Evolutionary conservation across 2,888 invertebrate genomes (phyloP).

Genomic region (Acanthacorydalis orientalis): DNA sequence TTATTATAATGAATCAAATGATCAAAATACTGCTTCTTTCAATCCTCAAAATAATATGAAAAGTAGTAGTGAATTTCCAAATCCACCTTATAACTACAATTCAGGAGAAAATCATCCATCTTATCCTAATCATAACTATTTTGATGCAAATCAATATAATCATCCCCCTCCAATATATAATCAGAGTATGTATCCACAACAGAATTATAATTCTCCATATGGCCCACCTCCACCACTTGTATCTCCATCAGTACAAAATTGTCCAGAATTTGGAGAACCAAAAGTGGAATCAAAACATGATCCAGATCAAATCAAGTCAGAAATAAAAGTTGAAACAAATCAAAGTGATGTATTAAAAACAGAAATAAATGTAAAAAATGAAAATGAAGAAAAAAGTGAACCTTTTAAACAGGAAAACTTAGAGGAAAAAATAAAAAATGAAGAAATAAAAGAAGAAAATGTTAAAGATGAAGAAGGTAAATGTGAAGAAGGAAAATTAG

Average conservation of each 20-base stretch:
- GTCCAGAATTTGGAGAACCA: background rate
- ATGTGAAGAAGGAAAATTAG: slow-evolving; percentile 27
- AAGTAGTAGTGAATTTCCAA: slow-evolving; percentile 17
- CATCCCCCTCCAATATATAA: background rate
- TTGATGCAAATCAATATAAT: background rate
- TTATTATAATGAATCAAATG: background rate
- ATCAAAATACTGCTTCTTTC: slow-evolving; percentile 19
- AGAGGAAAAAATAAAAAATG: too few species aligned
- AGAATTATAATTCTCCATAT: slow-evolving; percentile 13
- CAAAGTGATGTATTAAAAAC: slow-evolving; percentile 18
- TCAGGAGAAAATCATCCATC: slow-evolving; percentile 16
- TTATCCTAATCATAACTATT: slow-evolving; percentile 8
- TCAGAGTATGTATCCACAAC: slow-evolving; percentile 5
- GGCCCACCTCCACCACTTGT: slow-evolving; percentile 24
- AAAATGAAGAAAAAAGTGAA: slow-evolving; percentile 35
- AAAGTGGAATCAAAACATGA: background rate
- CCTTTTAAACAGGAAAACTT: slow-evolving; percentile 10
- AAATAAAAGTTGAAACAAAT: background rate
- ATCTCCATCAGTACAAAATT: slow-evolving; percentile 12
- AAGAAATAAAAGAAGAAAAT: slow-evolving; percentile 23
- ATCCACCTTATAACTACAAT: slow-evolving; percentile 24
- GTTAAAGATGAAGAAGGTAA: slow-evolving; percentile 34
- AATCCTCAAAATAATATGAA: slow-evolving; percentile 23
- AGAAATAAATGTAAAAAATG: slow-evolving; percentile 25
- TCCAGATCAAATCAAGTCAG: background rate